Base-by-base conservation (phyloP, 2,797 vertebrate species). In the Cirrhinus molitorella region DNA sequence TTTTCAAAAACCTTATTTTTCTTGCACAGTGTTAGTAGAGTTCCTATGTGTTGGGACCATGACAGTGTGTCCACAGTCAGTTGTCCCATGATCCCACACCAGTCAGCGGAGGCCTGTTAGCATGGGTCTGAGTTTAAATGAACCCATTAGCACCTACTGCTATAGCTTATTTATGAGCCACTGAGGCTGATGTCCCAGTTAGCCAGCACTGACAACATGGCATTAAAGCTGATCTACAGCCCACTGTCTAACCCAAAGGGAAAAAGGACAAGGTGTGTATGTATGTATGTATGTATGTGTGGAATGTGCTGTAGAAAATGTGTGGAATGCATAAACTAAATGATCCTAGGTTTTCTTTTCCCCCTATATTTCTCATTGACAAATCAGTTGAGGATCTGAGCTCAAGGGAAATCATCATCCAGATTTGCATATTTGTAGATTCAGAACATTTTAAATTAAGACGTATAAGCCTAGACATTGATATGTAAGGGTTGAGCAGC, bases 121-220 rank as follows among this genome's bases (percentile, higher is more conserved):
- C 5, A 2, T 77, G 67, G 76, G 84, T 83, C 80, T 77, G 74
- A 72, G 66, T 86, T 79, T 45, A 85, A 87, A 84, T 87, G 84
- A 86, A 67, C 63, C 85, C 85, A 89, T 89, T 92, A 90, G 80
- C 86, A 86, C 70, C 70, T 43, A 63, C 72, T 86, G 70, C 82
- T 40, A 49, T 79, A 73, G 45, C 45, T 89, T 91, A 89, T 91
- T 91, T 91, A 90, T 91, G 88, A 92, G 73, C 81, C 81, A 70
- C 59, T 72, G 63, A 55, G 83, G 88, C 86, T 83, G 88, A 89
- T 83, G 88, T 83, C 82, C 70, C 87, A 80, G 87, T 87, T 87
- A 84, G 79, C 83, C 75, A 55, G 63, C 37, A n/a, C 53, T 82
- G 82, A 81, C 79, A 86, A 79, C 78, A 73, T 65, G 80, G 79